Percentiles rank a stretch among this genome's conserved stretches.
These are phyloP conservation scores for Saccopteryx leptura DNA, from an alignment of 2,113 vertebrate genomes.

Conservation along the genomic window DNA sequence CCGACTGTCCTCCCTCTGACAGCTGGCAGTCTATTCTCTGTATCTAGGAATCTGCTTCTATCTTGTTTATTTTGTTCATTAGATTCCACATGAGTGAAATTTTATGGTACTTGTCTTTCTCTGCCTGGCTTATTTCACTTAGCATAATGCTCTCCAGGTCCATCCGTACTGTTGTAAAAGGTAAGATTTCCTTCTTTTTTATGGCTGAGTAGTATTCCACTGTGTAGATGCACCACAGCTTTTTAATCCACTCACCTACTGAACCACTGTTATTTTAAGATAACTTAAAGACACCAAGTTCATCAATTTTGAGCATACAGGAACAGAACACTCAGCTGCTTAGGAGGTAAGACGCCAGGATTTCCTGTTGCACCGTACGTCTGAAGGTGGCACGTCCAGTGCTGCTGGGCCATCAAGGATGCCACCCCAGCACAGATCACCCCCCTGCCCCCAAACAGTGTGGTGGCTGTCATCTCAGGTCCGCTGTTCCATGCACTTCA, in stretches of 20 bases:
- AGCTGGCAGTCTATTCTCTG: background rate
- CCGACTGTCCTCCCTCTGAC: background rate
- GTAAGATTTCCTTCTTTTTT: background rate
- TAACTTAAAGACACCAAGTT: background rate
- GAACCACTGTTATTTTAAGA: background rate
- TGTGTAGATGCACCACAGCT: background rate
- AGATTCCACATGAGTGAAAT: background rate
- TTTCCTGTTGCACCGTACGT: background rate
- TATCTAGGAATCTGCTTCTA: background rate
- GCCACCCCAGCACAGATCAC: accelerated
- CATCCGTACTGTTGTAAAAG: background rate
- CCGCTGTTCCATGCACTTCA: background rate
- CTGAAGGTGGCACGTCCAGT: background rate
- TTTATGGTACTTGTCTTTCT: background rate
- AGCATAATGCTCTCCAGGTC: background rate
- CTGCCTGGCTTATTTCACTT: background rate
- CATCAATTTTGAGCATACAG: background rate
- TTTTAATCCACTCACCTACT: background rate
- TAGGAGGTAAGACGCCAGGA: background rate
- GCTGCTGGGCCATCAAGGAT: accelerated
- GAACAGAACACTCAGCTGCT: accelerated
- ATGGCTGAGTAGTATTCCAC: background rate
- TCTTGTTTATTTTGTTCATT: background rate
- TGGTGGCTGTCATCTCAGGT: background rate
- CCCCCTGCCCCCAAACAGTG: accelerated